phyloP scores from a whole-genome alignment of 2,797 vertebrate genomes.

The Carcharodon carcharias region DNA sequence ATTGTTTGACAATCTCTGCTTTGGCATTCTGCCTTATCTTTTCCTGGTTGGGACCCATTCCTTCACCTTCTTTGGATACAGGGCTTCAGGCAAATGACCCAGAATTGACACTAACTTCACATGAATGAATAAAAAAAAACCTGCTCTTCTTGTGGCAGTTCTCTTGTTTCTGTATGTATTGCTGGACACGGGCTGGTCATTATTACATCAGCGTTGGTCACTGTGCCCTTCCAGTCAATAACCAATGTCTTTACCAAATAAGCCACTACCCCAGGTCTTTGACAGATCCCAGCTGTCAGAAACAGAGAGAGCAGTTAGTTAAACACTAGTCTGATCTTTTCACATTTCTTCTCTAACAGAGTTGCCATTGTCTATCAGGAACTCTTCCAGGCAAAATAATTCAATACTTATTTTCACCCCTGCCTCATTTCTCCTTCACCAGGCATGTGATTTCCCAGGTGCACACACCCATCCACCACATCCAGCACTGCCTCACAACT shows the following conservation, averaged over 20 bases:
- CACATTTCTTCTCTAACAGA: neutral
- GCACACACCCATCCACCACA: too few relatives aligned
- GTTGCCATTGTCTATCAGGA: neutral
- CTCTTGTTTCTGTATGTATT: too few relatives aligned
- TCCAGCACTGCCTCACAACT: neutral
- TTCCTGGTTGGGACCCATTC: neutral
- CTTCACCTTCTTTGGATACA: neutral
- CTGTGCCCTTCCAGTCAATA: neutral
- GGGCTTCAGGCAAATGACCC: neutral
- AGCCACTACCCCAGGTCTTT: neutral
- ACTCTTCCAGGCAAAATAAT: neutral
- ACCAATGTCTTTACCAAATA: neutral
- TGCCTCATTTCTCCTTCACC: neutral
- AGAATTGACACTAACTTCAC: too few relatives aligned
- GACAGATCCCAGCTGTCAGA: neutral
- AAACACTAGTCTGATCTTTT: neutral
- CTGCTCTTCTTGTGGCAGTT: neutral
- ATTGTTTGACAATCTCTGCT: neutral
- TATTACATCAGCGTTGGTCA: neutral
- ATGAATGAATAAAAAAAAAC: too few relatives aligned
- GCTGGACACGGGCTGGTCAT: neutral
- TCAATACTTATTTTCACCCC: neutral
- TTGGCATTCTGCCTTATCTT: neutral
- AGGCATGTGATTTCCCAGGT: neutral
- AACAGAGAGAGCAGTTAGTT: neutral